phyloP scores from a whole-genome alignment of 1,140 invertebrate species.

The Pollicipes pollicipes region DNA sequence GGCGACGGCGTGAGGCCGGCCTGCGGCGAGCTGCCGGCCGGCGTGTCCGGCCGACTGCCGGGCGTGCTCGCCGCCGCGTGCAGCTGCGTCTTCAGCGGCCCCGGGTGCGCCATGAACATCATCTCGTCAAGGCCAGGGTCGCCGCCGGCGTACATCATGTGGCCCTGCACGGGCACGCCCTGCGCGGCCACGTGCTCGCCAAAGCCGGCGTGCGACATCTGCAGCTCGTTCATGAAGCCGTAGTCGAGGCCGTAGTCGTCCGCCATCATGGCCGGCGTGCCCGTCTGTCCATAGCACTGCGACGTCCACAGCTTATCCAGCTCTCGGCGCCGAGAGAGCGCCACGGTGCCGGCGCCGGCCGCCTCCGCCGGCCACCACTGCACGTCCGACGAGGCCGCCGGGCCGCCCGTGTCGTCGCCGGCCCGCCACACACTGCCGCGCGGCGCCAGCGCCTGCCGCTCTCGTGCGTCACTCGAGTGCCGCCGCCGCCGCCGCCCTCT shows the following conservation, averaged over 20 bases:
- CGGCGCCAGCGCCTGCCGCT: too few species aligned
- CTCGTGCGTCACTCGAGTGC: not conserved
- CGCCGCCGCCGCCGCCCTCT: too few species aligned
- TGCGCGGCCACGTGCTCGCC: not conserved
- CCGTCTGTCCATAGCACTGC: not conserved
- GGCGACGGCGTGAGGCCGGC: not conserved
- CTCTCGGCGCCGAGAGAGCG: not conserved
- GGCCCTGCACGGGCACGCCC: not conserved
- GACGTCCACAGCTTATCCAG: not conserved
- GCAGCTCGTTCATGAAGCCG: conserved; percentile 4
- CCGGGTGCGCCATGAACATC: not conserved
- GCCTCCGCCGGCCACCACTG: not conserved
- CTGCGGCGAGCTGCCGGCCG: not conserved
- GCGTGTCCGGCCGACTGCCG: not conserved
- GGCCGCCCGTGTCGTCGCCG: too few species aligned
- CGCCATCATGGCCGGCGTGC: not conserved
- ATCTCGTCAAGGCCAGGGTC: not conserved
- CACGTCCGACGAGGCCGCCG: too few species aligned
- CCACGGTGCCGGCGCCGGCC: too few species aligned
- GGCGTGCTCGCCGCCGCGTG: not conserved
- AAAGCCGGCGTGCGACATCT: conserved; percentile 4
- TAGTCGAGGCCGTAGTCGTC: not conserved
- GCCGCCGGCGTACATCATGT: not conserved
- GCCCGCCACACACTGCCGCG: not conserved
- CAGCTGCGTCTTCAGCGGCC: not conserved